These are phyloP conservation scores for Aphidius gifuensis DNA, from an alignment of 1,140 invertebrate species.

Conservation along the genomic window DNA sequence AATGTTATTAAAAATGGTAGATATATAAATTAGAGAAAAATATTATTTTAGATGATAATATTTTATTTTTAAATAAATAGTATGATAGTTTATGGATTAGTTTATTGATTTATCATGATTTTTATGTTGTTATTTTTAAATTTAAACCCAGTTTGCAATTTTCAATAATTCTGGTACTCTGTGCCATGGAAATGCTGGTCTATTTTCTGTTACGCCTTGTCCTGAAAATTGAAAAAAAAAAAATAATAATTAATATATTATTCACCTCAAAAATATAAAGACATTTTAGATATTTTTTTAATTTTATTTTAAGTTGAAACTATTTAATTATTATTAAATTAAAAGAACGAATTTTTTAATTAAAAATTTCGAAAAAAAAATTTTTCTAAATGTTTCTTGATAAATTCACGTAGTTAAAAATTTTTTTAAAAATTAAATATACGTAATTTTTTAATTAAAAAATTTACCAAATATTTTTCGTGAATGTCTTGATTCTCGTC, in stretches of 20 bases:
- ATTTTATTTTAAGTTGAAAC: background rate
- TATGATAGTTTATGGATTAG: background rate
- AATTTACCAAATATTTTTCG: constrained; percentile 50
- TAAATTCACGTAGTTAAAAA: too few species aligned
- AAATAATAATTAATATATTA: background rate
- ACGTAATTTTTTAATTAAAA: too few species aligned
- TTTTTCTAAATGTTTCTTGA: background rate
- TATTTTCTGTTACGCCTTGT: constrained; percentile 28
- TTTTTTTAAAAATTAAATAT: too few species aligned
- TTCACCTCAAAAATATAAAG: constrained; percentile 18
- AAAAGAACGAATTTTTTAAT: background rate
- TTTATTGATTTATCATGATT: background rate
- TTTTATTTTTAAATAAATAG: constrained; percentile 5
- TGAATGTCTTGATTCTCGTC: constrained; percentile 52
- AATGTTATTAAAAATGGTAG: constrained; percentile 8
- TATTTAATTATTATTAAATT: background rate
- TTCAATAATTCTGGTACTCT: constrained; percentile 64
- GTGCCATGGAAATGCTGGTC: constrained; percentile 69
- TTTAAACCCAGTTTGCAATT: constrained; percentile 61
- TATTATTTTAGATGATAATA: background rate
- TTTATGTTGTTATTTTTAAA: constrained; percentile 15
- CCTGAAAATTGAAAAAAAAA: constrained; percentile 27
- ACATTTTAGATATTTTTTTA: constrained; percentile 11
- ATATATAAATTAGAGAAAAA: constrained; percentile 4
- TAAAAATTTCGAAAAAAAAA: background rate